Base-by-base conservation (phyloP, 2,888 invertebrate genomes). In the Drepanosiphum platanoidis region DNA sequence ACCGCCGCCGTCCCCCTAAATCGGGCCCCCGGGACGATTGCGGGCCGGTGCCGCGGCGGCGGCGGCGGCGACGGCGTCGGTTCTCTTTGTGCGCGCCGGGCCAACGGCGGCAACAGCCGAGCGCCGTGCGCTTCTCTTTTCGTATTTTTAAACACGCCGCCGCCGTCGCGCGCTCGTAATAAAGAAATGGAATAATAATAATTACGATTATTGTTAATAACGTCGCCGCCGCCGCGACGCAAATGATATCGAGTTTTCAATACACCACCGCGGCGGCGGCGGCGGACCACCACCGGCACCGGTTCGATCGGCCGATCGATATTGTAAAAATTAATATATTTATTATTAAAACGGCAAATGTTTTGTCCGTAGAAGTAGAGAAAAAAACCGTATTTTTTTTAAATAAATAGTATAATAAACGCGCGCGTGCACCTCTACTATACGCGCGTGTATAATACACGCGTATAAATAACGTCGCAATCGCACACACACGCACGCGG, bases 1-100 rank as follows among this genome's bases (percentile, higher is more conserved):
- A 52, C 34, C 70, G 79, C 22, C 68, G 83, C 74, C 46, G 83
- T 27, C 34, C 75, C 75, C 83, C 83, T 75, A 84, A 84, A 84
- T 75, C 83, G 83, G 83, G 83, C 83, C 83, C 82, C 83, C 83
- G 42, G 83, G 64, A 83, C 83, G 32, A 83, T 27, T 61, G 27
- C 79, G 9, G 39, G 15, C 22, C 39, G 82, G 34, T 52, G 46
- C 66, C 30, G 52, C 52, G 70, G 18, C 78, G 77, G 52, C 30
- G 70, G 22, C 77, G 77, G 32, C 52, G 77, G 22, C 68, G 39
- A 9, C 32, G 66, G 77, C 32, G 64, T 46, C 83, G 74, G 74
- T 39, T 70, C 68, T 52, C 81, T 71, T 71, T 71, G 80, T 70
- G 68, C 79, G 80, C 52, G 68, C 79, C 81, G 72, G 30, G 46